Base-by-base conservation (phyloP, 1,140 invertebrate species). In the Diuraphis noxia region DNA sequence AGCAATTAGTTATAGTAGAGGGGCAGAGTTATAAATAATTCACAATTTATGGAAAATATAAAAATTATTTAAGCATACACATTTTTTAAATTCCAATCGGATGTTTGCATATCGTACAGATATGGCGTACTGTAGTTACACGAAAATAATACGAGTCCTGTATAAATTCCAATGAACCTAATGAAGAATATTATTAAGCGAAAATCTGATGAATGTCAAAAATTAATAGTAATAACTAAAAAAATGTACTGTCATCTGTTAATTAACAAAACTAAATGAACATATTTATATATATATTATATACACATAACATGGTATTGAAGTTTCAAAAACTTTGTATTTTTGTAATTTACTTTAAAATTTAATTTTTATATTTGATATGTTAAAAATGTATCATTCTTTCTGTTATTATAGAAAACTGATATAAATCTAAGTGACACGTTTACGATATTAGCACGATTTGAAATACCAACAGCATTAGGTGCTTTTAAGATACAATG, bases 401-500 rank as follows among this genome's bases (percentile, higher is more conserved):
- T 90, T 90, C 52, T 91, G 34, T 81, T 46, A 52, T 82, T 81
- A 52, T 49, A 91, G 89, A 81, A 91, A 36, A 81, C 77, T 30
- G 63, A 91, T 38, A 52, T 91, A 49, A 82, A 25, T 49, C 6
- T 81, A 23, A 79, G 34, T 10, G 10, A 91, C 17, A 38, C 34
- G 21, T 52, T 63, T 52, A 40, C 77, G 13, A 34, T 82, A 7
- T 19, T 52, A n/a, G 89, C 89, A 52, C 41, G 43, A 30, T 91
- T 91, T 2, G 34, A 91, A 49, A 91, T 46, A 4, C 89, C 89
- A 19, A 49, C 43, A 38, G 13, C 77, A 2, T 52, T 91, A 49
- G 89, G 89, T 17, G 89, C 43, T 52, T 91, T 91, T 82, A 91
- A 91, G 43, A 49, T 91, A 9, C 89, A 91, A 40, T 91, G 89